A percentile compares a stretch with the other conserved stretches of the same genome.
Evolutionary conservation across 2,888 invertebrate species (phyloP).

Genomic region (Emmelina monodactyla): DNA sequence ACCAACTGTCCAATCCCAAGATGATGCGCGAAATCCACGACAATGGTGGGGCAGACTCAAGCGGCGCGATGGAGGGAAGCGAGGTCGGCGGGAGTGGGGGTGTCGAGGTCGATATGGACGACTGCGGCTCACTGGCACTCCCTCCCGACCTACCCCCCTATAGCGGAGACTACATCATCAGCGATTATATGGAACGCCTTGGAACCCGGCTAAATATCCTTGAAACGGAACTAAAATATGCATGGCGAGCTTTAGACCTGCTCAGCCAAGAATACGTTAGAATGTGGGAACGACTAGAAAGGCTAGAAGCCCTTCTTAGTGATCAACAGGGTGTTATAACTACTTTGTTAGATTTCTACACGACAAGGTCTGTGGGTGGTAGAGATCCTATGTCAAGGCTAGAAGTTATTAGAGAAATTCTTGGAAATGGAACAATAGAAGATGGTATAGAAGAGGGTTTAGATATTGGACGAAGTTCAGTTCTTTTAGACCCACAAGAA

Average conservation of each 20-base stretch:
- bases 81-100: conserved; percentile 63
- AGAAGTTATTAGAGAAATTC: conserved; percentile 71
- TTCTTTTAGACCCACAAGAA: conserved; percentile 47
- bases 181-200: conserved; percentile 90
- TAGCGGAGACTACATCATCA: conserved; percentile 79
- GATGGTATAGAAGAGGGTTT: conserved; percentile 74
- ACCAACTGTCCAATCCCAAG: conserved; percentile 51
- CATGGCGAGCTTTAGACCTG: conserved; percentile 90
- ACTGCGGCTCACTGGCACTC: conserved; percentile 61
- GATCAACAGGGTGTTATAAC: conserved; percentile 92
- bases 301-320: conserved; percentile 83
- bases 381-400: conserved; percentile 61
- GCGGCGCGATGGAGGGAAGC: conserved; percentile 63
- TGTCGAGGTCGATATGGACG: conserved; percentile 63
- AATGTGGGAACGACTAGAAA: conserved; percentile 92
- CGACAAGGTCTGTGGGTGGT: conserved; percentile 56
- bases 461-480: conserved; percentile 56
- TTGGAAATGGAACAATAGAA: conserved; percentile 71
- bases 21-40: conserved; percentile 66
- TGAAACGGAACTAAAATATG: conserved; percentile 90
- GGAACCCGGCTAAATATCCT: conserved; percentile 86
- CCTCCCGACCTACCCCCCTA: conserved; percentile 60
- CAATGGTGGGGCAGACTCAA: conserved; percentile 54
- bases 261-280: conserved; percentile 91
- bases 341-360: conserved; percentile 83